Evolutionary conservation across 2,113 vertebrate genomes (phyloP), one percentile per base, ranked within the genome.

Genomic region (Gymnogyps californianus): DNA sequence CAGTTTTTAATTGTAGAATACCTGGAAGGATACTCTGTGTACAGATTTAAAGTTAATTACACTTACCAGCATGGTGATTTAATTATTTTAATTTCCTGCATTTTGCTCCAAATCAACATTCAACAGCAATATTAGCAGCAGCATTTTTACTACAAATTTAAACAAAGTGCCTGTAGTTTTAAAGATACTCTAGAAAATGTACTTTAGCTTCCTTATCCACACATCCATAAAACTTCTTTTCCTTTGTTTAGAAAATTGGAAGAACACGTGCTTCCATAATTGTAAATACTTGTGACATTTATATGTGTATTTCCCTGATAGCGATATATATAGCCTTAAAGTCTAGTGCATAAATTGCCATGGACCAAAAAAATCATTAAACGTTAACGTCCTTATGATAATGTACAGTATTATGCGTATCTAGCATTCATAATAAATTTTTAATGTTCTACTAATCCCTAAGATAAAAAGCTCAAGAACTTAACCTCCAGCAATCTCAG

Each of bases 321-420:
- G 57, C 38, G 9, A 86, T 82, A 96, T n/a, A 77, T n/a, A 84
- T 57, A 89, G 71, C 72, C 82, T 90, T 87, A 96, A 94, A 98
- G 98, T 98, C 97, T 97, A 97, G 97, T 98, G 98, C 98, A 97
- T 98, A 98, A 99, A 98, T 98, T 98, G 98, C 96, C 83, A 90
- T 97, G 97, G 96, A 97, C 96, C 91, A 96, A 94, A 85, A 83
- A 71, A 98, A 98, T 98, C 98, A 99, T 99, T 98, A 99, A 99
- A 98, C 97, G 96, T 98, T 99, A 98, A 98, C 98, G 96, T 98
- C 97, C 81, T 98, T 97, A 97, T 96, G 93, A 97, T 98, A 97
- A 98, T 98, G 95, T 97, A 94, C 96, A 98, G 72, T 84, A 89
- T 96, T 98, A 98, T 98, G 94, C 94, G 93, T 98, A 97, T 93